Percentiles rank a stretch among this genome's conserved stretches.
Evolutionary conservation across 2,113 vertebrate genomes (phyloP).

Genomic region (Catharus bicknelli): DNA sequence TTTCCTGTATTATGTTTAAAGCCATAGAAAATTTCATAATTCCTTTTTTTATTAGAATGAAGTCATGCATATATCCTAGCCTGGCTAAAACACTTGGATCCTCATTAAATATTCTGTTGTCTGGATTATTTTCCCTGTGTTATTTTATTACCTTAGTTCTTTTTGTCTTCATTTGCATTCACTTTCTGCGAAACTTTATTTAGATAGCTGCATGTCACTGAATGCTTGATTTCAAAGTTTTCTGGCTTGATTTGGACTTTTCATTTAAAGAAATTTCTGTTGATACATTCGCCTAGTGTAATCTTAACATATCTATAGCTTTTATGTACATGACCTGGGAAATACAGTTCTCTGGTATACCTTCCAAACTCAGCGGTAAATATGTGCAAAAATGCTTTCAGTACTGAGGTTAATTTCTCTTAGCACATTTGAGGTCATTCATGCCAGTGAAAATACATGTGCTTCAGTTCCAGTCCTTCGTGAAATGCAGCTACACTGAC

Average conservation of each 20-base stretch:
- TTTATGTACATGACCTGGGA: neutral
- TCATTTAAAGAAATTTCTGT: neutral
- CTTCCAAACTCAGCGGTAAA: neutral
- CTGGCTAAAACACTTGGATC: neutral
- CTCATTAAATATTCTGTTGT: conserved; percentile 3
- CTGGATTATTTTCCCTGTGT: neutral
- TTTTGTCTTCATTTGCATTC: neutral
- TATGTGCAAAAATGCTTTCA: neutral
- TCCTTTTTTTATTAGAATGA: conserved; percentile 31
- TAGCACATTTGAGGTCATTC: neutral
- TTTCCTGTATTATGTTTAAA: conserved; percentile 19
- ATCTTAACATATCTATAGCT: neutral
- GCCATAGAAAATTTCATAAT: neutral
- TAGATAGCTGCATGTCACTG: neutral
- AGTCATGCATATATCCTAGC: neutral
- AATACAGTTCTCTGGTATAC: neutral
- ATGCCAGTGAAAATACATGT: neutral
- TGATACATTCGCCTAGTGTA: neutral
- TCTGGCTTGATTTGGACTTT: neutral
- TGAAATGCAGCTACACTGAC: neutral
- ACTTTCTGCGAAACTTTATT: neutral
- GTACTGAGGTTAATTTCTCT: neutral
- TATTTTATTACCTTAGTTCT: neutral
- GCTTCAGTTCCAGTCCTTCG: neutral
- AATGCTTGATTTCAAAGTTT: neutral